Percentiles rank a stretch among this genome's conserved stretches.
These are phyloP conservation scores for Miichthys miiuy DNA, from an alignment of 2,797 vertebrate species.

Conservation along the genomic window DNA sequence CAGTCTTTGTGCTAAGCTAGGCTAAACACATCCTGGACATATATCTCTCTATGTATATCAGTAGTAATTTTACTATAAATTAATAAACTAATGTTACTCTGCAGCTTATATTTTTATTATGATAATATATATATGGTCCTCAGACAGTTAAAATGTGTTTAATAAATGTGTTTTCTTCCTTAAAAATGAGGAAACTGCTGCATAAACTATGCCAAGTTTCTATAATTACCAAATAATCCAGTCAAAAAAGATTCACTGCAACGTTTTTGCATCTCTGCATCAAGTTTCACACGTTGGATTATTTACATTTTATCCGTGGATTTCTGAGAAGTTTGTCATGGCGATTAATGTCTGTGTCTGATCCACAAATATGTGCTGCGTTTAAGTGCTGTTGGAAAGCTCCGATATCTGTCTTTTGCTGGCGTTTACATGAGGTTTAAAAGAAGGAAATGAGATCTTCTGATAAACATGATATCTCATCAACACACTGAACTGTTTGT, in stretches of 20 bases:
- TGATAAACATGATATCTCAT: neutral
- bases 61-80: no score
- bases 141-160: neutral
- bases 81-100: no score
- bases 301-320: slow-evolving; percentile 1
- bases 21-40: no score
- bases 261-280: neutral
- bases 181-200: no score
- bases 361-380: slow-evolving; percentile 27
- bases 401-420: neutral
- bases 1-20: no score
- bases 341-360: neutral
- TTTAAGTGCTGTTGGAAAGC: slow-evolving; percentile 15
- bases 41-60: no score
- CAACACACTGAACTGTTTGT: neutral
- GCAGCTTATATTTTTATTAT: no score
- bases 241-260: neutral
- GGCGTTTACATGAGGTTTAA: neutral
- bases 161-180: no score
- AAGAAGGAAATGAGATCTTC: neutral
- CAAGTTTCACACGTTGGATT: neutral
- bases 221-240: neutral
- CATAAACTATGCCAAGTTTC: neutral
- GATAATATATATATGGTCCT: neutral
- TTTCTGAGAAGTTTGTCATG: neutral